Evolutionary conservation across 2,113 vertebrate genomes (phyloP), one percentile per base, ranked within the genome.

Genomic region (Chamaetylas fuelleborni): DNA sequence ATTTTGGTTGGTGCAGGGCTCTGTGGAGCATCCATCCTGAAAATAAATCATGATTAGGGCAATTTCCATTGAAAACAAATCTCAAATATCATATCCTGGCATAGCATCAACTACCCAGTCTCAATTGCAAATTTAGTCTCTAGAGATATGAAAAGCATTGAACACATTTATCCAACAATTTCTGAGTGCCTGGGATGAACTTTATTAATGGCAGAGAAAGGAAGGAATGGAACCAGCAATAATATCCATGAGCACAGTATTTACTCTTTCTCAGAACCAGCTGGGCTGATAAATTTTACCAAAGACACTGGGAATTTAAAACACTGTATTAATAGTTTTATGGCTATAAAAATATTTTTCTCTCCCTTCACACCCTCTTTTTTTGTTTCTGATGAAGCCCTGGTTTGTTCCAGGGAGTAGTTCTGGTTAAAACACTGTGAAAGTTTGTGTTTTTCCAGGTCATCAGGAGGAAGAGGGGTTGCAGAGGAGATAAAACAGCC

Each of bases 131-230:
- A 77, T 72, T 76, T 69, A 14, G 42, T 47, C 74, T 78, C 71
- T 14, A 7, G 62, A 80, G 84, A 94, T 90, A 92, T 83, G 58
- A 19, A 90, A 80, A 90, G 34, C 62, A 19, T 15, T 61, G 58
- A 72, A 66, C 43, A 42, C 36, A 76, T 92, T 95, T 90, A 82
- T 92, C 81, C 70, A 61, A 81, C 42, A 54, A 73, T 91, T 95
- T 89, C 58, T 72, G 70, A 54, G 66, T 73, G 86, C 53, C 73
- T 89, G 77, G 36, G 45, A 91, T 71, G 57, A 85, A 60, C 48
- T 64, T 54, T 79, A n/a, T 66, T 85, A 90, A 92, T 33, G 78
- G 66, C 54, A 84, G 36, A 24, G 61, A 26, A 79, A 33, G 65
- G 18, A 64, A 76, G 50, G 93, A 31, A 23, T 34, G 54, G 70